Conservation (phyloP, 2,888 invertebrate genomes). For the Corbicula japonica region DNA sequence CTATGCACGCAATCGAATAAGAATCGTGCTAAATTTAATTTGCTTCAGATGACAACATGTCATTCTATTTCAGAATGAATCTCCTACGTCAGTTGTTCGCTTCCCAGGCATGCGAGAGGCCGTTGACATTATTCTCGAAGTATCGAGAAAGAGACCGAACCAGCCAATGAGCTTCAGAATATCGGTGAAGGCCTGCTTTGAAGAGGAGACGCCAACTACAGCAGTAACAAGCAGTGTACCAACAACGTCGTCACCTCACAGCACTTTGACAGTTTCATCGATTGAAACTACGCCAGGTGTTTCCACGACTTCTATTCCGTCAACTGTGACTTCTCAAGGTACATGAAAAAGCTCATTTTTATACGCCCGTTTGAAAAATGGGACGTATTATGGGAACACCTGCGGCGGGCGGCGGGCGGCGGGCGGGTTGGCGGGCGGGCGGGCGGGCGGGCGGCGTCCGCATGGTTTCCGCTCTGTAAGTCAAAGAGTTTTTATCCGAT, state of each 20-base stretch:
- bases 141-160: background rate
- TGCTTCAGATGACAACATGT: too few species aligned
- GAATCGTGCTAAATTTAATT: too few species aligned
- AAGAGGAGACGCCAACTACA: background rate
- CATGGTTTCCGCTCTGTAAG: too few species aligned
- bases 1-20: too few species aligned
- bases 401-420: too few species aligned
- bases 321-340: background rate
- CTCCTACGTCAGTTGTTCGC: slow-evolving; percentile 1
- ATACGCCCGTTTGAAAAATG: too few species aligned
- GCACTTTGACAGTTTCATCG: background rate
- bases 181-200: slow-evolving; percentile 29
- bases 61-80: slow-evolving; percentile 20
- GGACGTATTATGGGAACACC: too few species aligned
- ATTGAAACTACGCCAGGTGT: background rate
- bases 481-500: too few species aligned
- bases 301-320: background rate
- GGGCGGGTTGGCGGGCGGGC: too few species aligned
- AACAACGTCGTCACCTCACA: slow-evolving; percentile 19
- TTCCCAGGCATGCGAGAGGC: slow-evolving; percentile 26
- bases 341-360: too few species aligned
- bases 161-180: slow-evolving; percentile 34
- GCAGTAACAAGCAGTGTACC: background rate
- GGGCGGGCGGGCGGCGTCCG: too few species aligned
- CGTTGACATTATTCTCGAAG: slow-evolving; percentile 24